These are phyloP conservation scores for Xiphophorus maculatus DNA, from an alignment of 2,113 vertebrate genomes.

Conservation along the genomic window DNA sequence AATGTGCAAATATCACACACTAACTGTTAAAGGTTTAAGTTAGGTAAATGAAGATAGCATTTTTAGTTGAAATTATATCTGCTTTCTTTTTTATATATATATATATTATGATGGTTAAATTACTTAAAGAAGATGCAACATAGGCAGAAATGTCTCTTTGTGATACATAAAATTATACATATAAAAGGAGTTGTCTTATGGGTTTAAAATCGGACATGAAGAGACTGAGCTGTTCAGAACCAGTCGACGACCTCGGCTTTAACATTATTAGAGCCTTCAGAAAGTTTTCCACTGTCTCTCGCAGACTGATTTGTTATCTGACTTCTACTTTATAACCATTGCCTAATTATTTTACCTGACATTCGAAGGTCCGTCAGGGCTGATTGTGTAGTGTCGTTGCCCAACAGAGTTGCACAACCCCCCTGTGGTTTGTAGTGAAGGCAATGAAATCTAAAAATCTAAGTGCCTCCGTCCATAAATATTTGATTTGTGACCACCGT, in stretches of 20 bases:
- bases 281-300: not conserved
- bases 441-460: slow-evolving; percentile 51
- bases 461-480: slow-evolving; percentile 22
- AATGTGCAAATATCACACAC: not conserved
- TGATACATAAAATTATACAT: not conserved
- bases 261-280: not conserved
- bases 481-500: not conserved
- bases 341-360: slow-evolving; percentile 44
- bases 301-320: not conserved
- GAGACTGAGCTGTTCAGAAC: too few species aligned
- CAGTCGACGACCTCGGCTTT: too few species aligned
- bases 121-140: too few species aligned
- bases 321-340: slow-evolving; percentile 35
- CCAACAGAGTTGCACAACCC: slow-evolving; percentile 62
- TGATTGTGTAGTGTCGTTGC: slow-evolving; percentile 61
- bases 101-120: not conserved
- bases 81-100: too few species aligned
- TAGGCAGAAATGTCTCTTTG: not conserved
- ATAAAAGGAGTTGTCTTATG: too few species aligned
- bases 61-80: not conserved
- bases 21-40: not conserved
- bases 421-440: slow-evolving; percentile 50
- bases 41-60: not conserved
- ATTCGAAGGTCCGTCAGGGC: slow-evolving; percentile 36
- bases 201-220: not conserved